These are phyloP conservation scores for Eospalax fontanierii DNA, from an alignment of 2,797 vertebrate genomes.

Conservation along the genomic window DNA sequence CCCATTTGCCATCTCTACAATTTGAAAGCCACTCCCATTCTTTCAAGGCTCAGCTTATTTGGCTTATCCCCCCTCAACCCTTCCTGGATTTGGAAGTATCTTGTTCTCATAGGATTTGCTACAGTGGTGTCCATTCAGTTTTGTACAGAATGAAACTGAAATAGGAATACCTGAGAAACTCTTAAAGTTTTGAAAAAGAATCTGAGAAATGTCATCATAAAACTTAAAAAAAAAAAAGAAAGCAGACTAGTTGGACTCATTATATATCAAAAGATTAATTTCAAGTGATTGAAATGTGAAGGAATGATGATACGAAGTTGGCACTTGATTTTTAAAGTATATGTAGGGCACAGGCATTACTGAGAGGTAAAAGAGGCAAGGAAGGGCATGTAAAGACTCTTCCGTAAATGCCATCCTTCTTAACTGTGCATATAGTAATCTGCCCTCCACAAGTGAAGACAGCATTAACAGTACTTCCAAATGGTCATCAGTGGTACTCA, in stretches of 20 bases:
- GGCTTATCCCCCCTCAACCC: background rate
- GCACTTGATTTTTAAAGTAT: conserved; percentile 6
- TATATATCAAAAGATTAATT: conserved; percentile 22
- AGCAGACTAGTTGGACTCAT: background rate
- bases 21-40: background rate
- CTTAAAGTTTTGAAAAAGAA: background rate
- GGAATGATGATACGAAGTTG: background rate
- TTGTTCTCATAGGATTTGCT: conserved; percentile 55
- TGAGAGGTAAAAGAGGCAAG: background rate
- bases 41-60: background rate
- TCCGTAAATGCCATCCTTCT: too few relatives aligned
- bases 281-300: background rate
- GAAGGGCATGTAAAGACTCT: background rate
- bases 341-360: background rate
- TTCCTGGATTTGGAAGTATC: background rate
- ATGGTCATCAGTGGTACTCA: background rate
- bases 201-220: conserved; percentile 12
- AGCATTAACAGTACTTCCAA: background rate
- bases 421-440: background rate
- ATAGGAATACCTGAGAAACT: background rate
- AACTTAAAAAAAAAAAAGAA: background rate
- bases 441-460: background rate
- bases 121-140: conserved; percentile 12
- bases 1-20: background rate
- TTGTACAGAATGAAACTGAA: conserved; percentile 38